phyloP scores from a whole-genome alignment of 2,113 vertebrate species.

The Nerophis lumbriciformis region DNA sequence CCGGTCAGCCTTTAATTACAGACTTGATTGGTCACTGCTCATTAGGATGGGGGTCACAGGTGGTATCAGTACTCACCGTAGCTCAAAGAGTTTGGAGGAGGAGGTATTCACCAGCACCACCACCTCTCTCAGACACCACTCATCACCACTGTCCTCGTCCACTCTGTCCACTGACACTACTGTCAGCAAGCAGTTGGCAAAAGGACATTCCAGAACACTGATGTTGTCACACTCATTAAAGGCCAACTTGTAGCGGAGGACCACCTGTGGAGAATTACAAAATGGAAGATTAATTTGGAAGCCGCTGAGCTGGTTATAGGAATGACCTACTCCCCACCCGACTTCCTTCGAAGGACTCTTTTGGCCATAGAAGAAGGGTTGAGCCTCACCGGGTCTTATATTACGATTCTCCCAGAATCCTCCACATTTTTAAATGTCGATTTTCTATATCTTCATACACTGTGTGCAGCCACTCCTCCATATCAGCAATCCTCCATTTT shows the following conservation, averaged over 20 bases:
- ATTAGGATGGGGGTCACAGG: too few relatives aligned
- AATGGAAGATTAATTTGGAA: not conserved
- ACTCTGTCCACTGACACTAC: not conserved
- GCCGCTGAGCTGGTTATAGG: not conserved
- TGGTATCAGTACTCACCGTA: not conserved
- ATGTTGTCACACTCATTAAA: not conserved
- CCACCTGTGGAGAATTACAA: slow-evolving; percentile 9
- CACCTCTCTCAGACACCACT: not conserved
- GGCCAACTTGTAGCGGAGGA: slow-evolving; percentile 14
- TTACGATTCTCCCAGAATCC: too few relatives aligned
- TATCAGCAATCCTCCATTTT: too few relatives aligned
- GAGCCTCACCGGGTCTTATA: too few relatives aligned
- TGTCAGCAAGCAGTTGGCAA: not conserved
- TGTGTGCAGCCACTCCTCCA: too few relatives aligned
- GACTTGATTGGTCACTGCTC: too few relatives aligned
- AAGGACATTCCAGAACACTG: not conserved
- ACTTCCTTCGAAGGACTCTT: not conserved
- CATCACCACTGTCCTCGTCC: not conserved
- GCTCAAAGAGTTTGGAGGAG: not conserved
- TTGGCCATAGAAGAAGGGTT: too few relatives aligned
- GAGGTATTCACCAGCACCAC: not conserved
- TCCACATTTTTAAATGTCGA: too few relatives aligned
- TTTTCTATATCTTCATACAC: too few relatives aligned
- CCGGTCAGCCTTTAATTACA: not conserved
- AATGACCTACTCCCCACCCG: not conserved